Percentiles rank a stretch among this genome's conserved stretches.
These are phyloP conservation scores for Ailurus styani DNA, from an alignment of 2,113 vertebrate species.

Conservation along the genomic window DNA sequence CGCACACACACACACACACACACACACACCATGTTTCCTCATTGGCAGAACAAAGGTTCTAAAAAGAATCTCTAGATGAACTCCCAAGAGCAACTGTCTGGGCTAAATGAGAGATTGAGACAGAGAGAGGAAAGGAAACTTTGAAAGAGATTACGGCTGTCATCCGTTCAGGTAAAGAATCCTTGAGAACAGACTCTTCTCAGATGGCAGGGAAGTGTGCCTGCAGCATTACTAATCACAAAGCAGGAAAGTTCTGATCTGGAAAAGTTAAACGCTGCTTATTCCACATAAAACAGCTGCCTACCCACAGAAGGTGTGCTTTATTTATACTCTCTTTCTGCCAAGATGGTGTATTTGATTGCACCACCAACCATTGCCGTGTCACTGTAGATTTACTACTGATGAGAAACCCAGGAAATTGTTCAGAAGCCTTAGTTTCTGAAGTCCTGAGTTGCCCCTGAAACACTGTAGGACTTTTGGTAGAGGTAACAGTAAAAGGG, in stretches of 20 bases:
- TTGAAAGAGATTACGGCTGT: background rate
- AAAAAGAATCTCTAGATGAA: background rate
- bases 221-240: background rate
- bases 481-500: background rate
- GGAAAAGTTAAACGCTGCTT: background rate
- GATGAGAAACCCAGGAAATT: background rate
- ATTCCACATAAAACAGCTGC: background rate
- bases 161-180: background rate
- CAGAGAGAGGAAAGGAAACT: background rate
- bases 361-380: background rate
- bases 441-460: background rate
- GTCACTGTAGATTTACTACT: background rate
- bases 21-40: background rate
- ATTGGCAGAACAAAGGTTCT: background rate
- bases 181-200: background rate
- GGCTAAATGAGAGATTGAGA: background rate
- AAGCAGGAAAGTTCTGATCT: background rate
- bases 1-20: too few relatives aligned
- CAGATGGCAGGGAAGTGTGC: background rate
- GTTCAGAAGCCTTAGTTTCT: background rate
- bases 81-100: background rate
- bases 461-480: background rate
- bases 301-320: background rate
- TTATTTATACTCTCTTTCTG: background rate
- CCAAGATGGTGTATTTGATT: background rate